phyloP scores from a whole-genome alignment of 2,113 vertebrate species.

The Sminthopsis crassicaudata region DNA sequence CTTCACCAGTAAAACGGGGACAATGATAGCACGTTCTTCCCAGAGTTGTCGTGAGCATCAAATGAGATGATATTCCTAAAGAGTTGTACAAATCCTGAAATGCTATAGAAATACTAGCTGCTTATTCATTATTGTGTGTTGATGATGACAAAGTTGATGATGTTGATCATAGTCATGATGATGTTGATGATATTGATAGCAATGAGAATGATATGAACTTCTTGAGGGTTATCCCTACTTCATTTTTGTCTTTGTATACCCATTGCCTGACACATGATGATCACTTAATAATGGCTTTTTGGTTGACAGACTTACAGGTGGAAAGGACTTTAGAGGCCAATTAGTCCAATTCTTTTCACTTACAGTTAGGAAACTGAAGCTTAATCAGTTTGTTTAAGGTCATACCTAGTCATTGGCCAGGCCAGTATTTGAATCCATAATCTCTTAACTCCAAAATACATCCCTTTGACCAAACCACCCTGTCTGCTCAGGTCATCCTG shows the following conservation, averaged over 20 bases:
- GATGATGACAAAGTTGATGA: not conserved
- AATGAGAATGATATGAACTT: not conserved
- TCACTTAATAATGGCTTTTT: not conserved
- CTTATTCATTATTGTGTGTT: not conserved
- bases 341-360: not conserved
- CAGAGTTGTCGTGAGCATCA: not conserved
- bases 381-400: not conserved
- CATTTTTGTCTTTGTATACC: not conserved
- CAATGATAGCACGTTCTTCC: not conserved
- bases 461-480: not conserved
- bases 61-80: not conserved
- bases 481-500: not conserved
- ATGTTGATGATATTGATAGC: not conserved
- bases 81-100: not conserved
- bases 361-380: not conserved
- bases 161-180: not conserved
- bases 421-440: not conserved
- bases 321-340: not conserved
- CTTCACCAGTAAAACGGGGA: not conserved
- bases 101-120: not conserved
- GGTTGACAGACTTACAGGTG: not conserved
- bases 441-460: not conserved
- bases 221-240: not conserved
- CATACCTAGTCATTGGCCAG: not conserved
- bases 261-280: not conserved